Conservation (phyloP, 1,140 invertebrate genomes). For the Liolophura sinensis region DNA sequence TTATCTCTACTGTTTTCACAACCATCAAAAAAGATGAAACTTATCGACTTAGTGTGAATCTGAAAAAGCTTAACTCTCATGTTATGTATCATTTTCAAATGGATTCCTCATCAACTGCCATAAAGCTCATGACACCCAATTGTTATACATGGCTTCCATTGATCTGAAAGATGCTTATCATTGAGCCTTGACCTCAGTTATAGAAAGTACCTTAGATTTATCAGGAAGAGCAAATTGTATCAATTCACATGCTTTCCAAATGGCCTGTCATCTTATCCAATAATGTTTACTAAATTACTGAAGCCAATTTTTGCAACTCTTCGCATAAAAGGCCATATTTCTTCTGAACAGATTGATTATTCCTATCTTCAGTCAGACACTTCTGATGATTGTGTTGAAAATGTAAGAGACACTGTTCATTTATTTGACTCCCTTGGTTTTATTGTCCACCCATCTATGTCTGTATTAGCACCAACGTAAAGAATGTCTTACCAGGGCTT, state of each 20-base stretch:
- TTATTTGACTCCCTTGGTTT: constrained; percentile 13
- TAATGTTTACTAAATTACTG: constrained; percentile 23
- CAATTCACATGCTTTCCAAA: constrained; percentile 19
- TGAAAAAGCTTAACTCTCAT: constrained; percentile 16
- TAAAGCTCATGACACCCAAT: constrained; percentile 14
- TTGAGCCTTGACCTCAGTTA: constrained; percentile 7
- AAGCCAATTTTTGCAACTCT: constrained; percentile 25
- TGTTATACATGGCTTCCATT: constrained; percentile 24
- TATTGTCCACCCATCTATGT: constrained; percentile 19
- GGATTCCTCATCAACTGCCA: constrained; percentile 14
- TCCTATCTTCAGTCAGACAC: constrained; percentile 12
- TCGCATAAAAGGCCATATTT: constrained; percentile 8
- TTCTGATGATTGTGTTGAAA: constrained; percentile 13
- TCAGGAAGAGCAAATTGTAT: constrained; percentile 5
- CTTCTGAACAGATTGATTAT: constrained; percentile 18
- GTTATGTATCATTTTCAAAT: constrained; percentile 24
- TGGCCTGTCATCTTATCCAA: constrained; percentile 10
- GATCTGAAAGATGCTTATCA: constrained; percentile 30
- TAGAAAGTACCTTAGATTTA: constrained; percentile 6
- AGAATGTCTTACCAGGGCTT: constrained; percentile 18
- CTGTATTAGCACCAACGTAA: constrained; percentile 15
- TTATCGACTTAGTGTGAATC: constrained; percentile 17
- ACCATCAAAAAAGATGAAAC: constrained; percentile 13
- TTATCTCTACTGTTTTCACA: constrained; percentile 20
- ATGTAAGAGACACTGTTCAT: constrained; percentile 14